Base-by-base conservation (phyloP, 2,888 invertebrate species). In the Pseudoips prasinana region DNA sequence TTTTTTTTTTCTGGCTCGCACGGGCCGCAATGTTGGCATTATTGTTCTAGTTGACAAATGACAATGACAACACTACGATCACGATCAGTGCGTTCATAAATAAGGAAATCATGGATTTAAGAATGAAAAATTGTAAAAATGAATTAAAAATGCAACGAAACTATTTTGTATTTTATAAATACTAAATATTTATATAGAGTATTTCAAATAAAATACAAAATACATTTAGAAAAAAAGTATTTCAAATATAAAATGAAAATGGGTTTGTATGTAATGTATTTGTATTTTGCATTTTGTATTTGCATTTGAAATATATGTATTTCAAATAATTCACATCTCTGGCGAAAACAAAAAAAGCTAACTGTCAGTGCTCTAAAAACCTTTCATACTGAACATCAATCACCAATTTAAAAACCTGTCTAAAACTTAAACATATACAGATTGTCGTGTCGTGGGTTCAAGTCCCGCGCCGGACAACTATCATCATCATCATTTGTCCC, bases 141-240 rank as follows among this genome's bases (percentile, higher is more conserved):
- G 25, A 10, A 25, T 25, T 25, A 25, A 25, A 10, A 25, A 25
- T 25, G 11, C 10, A 25, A 25, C 25, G 10, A 10, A 25, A 25
- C 25, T 25, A 25, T 25, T 25, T 10, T 25, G 19, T 18, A 18
- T 18, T 19, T 18, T 18, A 17, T 18, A 27, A 27, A 27, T 27
- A 27, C 17, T 27, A 27, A 27, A 27, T 27, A 27, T 27, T 19
- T 18, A 8, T 27, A 18, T 18, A 27, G 18, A 18, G 27, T 27
- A 27, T 27, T 19, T 27, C 17, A 27, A 27, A 27, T 17, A 17
- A 27, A 19, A 18, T 27, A 27, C 27, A 27, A 27, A 27, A 27
- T 27, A 27, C 17, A 19, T 25, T 25, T 14, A 25, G 14, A 11
- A 25, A 25, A 25, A 27, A 27, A 18, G 27, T 27, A 27, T 27